phyloP scores from a whole-genome alignment of 1,140 invertebrate genomes.

The Phymorhynchus buccinoides region DNA sequence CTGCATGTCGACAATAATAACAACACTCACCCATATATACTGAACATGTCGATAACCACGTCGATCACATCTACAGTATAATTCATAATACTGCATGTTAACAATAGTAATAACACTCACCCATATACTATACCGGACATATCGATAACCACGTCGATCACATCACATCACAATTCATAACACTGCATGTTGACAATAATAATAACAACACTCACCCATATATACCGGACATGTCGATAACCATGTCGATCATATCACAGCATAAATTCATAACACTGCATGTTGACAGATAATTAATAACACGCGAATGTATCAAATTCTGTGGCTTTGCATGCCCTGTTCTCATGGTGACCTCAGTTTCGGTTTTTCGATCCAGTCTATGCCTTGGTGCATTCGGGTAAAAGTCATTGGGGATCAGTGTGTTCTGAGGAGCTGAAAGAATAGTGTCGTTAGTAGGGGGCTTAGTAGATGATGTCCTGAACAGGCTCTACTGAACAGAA shows the following conservation, averaged over 20 bases:
- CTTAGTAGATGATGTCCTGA: too few species aligned
- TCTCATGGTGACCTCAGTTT: too few species aligned
- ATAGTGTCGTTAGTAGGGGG: too few species aligned
- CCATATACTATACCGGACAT: slow-evolving; percentile 99
- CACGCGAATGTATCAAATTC: too few species aligned
- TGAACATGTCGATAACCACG: slow-evolving; percentile 98
- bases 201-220: slow-evolving; percentile 86
- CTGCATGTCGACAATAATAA: slow-evolving; percentile 96
- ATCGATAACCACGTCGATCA: slow-evolving; percentile 99
- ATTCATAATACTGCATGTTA: slow-evolving; percentile 99
- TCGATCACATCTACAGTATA: slow-evolving; percentile 99
- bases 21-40: slow-evolving; percentile 92
- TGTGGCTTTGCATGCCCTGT: too few species aligned
- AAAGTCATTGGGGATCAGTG: too few species aligned
- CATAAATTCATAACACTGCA: slow-evolving; percentile 99
- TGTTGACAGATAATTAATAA: slow-evolving; percentile 99
- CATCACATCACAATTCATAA: slow-evolving; percentile 99
- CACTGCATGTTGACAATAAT: slow-evolving; percentile 98
- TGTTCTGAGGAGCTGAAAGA: too few species aligned
- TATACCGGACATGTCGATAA: slow-evolving; percentile 98
- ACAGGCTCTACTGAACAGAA: too few species aligned
- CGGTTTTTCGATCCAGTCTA: too few species aligned
- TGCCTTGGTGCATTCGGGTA: too few species aligned
- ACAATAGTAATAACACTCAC: slow-evolving; percentile 83
- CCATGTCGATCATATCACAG: slow-evolving; percentile 99